These are phyloP conservation scores for Smithornis capensis DNA, from an alignment of 2,113 vertebrate genomes.

Conservation along the genomic window DNA sequence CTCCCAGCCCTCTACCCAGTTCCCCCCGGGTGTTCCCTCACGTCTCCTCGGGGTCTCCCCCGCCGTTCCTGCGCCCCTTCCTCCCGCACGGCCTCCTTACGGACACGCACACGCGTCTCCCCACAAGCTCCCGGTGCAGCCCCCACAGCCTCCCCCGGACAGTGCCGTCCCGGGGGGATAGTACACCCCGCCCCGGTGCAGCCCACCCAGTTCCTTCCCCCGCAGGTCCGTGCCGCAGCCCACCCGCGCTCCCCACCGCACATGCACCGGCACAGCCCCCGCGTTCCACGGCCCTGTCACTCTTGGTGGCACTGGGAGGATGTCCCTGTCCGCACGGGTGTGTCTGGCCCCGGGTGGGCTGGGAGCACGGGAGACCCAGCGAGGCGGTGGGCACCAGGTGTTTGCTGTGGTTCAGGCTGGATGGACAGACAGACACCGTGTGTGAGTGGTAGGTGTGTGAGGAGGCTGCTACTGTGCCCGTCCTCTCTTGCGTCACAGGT, in stretches of 20 bases:
- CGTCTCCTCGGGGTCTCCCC: neutral
- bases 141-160: neutral
- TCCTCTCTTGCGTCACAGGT: neutral
- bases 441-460: fast-evolving
- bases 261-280: neutral
- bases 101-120: neutral
- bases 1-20: no score
- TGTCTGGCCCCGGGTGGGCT: neutral
- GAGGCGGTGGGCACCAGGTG: neutral
- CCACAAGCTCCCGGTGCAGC: neutral
- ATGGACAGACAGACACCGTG: fast-evolving
- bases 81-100: neutral
- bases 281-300: neutral
- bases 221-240: neutral
- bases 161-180: neutral
- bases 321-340: neutral
- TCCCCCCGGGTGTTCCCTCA: neutral
- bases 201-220: neutral
- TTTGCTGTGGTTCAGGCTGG: neutral
- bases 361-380: neutral
- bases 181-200: neutral
- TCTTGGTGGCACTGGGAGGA: neutral
- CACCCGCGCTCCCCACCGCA: fast-evolving
- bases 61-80: neutral
- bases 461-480: neutral